Percentiles rank a stretch among this genome's conserved stretches.
Conservation (phyloP, 2,113 vertebrate genomes). For the Turnix velox region DNA sequence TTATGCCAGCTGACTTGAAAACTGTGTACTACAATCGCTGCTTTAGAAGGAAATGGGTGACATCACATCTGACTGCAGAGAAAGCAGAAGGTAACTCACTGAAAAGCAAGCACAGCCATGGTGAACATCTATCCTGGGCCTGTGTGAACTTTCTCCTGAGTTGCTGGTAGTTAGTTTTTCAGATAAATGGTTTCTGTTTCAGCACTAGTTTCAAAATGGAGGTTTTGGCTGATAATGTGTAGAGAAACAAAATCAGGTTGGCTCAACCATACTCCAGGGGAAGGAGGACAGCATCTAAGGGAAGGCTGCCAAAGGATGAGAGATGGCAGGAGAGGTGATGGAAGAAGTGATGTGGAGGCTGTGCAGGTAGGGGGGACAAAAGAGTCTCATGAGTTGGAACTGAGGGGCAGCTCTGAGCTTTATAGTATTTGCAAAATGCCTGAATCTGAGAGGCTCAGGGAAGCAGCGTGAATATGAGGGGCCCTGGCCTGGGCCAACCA, state of each 20-base stretch:
- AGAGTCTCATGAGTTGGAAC: not conserved
- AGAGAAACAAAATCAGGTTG: rapidly evolving
- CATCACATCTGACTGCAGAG: not conserved
- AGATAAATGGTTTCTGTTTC: not conserved
- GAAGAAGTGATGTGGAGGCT: not conserved
- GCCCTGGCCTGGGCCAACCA: not conserved
- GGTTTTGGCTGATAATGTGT: not conserved
- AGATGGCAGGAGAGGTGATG: rapidly evolving
- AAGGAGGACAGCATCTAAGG: not conserved
- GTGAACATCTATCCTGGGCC: rapidly evolving
- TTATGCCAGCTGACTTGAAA: not conserved
- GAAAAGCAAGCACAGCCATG: not conserved
- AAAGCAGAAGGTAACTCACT: no score
- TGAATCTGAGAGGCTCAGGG: not conserved
- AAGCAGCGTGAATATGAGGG: not conserved
- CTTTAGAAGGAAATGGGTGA: not conserved
- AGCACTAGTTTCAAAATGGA: not conserved
- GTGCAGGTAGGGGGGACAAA: no score
- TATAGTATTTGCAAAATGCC: not conserved
- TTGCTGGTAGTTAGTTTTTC: not conserved
- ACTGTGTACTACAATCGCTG: not conserved
- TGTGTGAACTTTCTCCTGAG: not conserved
- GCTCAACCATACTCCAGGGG: not conserved
- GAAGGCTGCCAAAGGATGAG: not conserved
- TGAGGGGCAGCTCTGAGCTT: not conserved